Percentiles rank a stretch among this genome's conserved stretches.
phyloP scores from a whole-genome alignment of 2,888 invertebrate genomes.

The Agrypnus murinus region DNA sequence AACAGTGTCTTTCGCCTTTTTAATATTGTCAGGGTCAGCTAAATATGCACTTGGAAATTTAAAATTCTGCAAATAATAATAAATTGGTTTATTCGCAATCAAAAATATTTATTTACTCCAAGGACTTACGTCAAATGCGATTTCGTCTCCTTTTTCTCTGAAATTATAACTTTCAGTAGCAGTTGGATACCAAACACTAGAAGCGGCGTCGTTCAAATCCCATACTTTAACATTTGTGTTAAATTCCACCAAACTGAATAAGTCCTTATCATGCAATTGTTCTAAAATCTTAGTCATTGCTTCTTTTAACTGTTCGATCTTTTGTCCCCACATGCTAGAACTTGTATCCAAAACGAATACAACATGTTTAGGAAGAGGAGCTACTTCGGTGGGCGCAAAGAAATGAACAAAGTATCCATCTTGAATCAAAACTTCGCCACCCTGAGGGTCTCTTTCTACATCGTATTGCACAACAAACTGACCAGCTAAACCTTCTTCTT shows the following conservation, averaged over 20 bases:
- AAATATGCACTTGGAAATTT: constrained; percentile 72
- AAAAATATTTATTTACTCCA: too few relatives aligned
- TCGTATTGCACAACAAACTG: constrained; percentile 84
- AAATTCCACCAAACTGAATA: constrained; percentile 82
- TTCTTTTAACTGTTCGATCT: constrained; percentile 78
- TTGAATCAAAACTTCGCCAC: constrained; percentile 77
- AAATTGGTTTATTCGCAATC: too few relatives aligned
- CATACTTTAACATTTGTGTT: constrained; percentile 73
- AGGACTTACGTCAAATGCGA: constrained; percentile 35
- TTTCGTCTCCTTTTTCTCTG: constrained; percentile 54
- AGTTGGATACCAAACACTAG: constrained; percentile 65
- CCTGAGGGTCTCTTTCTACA: constrained; percentile 75
- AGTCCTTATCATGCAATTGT: constrained; percentile 77
- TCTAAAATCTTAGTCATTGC: constrained; percentile 81
- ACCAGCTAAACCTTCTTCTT: constrained; percentile 74
- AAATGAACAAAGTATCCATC: constrained; percentile 86
- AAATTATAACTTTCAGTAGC: constrained; percentile 35
- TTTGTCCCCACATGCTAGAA: constrained; percentile 82
- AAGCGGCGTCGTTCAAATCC: constrained; percentile 72
- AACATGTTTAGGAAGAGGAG: constrained; percentile 78
- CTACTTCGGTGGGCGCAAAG: constrained; percentile 78
- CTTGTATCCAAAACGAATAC: constrained; percentile 85
- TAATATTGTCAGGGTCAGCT: constrained; percentile 74
- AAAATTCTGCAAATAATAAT: constrained; percentile 60
- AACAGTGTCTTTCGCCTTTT: constrained; percentile 76